phyloP scores from a whole-genome alignment of 2,113 vertebrate species.

The Onychostoma macrolepis region DNA sequence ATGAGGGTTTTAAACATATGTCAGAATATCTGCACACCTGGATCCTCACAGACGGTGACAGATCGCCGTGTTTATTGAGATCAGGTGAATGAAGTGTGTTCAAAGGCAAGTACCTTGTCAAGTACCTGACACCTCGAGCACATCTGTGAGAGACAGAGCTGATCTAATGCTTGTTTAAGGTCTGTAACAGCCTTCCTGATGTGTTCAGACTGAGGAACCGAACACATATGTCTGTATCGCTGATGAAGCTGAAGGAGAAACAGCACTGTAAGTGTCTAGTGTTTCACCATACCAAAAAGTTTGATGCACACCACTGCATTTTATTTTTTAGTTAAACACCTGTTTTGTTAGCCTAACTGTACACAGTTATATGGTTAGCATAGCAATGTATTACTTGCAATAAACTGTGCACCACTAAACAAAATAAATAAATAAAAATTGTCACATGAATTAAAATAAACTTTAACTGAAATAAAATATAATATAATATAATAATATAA shows the following conservation, averaged over 20 bases:
- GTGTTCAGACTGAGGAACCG: not conserved
- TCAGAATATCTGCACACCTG: not conserved
- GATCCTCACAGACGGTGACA: not conserved
- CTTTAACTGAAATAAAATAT: not conserved
- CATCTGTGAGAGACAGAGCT: not conserved
- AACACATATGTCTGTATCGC: not conserved
- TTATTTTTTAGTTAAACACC: no score
- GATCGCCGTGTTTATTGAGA: not conserved
- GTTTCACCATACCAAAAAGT: no score
- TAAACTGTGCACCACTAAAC: not conserved
- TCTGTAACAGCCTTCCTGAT: not conserved
- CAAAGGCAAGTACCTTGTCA: not conserved
- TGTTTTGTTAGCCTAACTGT: no score
- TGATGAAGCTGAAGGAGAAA: not conserved
- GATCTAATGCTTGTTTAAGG: slow-evolving; percentile 1
- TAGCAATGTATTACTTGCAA: not conserved
- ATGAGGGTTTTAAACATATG: not conserved
- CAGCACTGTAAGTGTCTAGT: not conserved
- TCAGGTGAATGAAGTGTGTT: not conserved
- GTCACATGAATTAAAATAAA: no score
- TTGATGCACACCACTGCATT: no score
- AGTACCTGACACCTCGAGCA: not conserved
- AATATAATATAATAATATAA: not conserved
- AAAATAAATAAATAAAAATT: no score
- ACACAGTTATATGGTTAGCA: no score